Conservation (phyloP, 2,888 invertebrate species). For the Heliconius ismenius region DNA sequence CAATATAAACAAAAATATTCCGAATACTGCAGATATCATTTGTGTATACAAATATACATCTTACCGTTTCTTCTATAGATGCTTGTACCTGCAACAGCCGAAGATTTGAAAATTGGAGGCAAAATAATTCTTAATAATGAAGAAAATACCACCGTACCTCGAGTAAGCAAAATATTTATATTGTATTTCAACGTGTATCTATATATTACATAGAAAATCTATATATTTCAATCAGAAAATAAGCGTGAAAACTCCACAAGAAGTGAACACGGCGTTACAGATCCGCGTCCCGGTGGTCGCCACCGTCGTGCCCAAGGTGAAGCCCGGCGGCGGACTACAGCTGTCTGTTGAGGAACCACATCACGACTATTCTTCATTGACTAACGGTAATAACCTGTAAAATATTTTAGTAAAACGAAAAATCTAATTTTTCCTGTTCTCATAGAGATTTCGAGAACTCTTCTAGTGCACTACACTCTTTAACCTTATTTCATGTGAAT, state of each 20-base stretch:
- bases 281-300: conserved; percentile 84
- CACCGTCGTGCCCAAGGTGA: conserved; percentile 80
- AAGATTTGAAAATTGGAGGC: conserved; percentile 85
- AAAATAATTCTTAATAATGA: conserved; percentile 77
- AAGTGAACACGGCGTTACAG: conserved; percentile 68
- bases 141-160: conserved; percentile 53
- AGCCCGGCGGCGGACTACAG: conserved; percentile 74
- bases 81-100: conserved; percentile 87
- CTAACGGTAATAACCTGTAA: conserved; percentile 51
- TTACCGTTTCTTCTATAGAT: conserved; percentile 67
- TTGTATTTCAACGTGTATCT: too few species aligned
- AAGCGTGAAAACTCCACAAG: conserved; percentile 36
- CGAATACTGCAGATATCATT: too few species aligned
- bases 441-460: too few species aligned
- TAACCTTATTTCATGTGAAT: too few species aligned
- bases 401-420: too few species aligned
- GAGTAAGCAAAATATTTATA: conserved; percentile 47
- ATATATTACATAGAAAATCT: too few species aligned
- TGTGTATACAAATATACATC: not conserved
- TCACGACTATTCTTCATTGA: conserved; percentile 66
- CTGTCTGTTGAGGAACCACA: conserved; percentile 80
- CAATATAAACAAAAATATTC: not conserved
- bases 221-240: conserved; percentile 23
- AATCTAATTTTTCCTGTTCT: too few species aligned
- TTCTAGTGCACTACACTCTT: too few species aligned